Percentiles rank a stretch among this genome's conserved stretches.
phyloP scores from a whole-genome alignment of 2,113 vertebrate species.

The Leptobrachium ailaonicum region DNA sequence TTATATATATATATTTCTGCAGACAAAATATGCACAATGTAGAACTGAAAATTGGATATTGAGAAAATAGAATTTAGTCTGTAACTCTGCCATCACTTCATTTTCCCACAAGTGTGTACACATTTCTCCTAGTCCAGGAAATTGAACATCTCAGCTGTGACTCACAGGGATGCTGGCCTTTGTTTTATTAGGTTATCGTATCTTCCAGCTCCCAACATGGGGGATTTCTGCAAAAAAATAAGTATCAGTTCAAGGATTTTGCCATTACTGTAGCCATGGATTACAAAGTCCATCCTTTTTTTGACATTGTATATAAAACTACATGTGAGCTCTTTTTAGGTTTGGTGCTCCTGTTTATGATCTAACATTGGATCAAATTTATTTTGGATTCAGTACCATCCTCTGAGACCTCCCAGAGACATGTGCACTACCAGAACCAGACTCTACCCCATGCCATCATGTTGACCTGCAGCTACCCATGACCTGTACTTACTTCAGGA shows the following conservation, averaged over 20 bases:
- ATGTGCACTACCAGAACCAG: no score
- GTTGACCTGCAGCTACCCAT: no score
- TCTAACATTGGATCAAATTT: no score
- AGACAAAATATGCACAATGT: conserved; percentile 16
- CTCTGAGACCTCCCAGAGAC: no score
- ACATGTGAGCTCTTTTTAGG: no score
- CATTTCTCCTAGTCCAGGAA: background rate
- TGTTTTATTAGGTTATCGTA: background rate
- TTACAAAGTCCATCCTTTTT: no score
- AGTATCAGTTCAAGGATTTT: background rate
- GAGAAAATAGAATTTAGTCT: conserved; percentile 5
- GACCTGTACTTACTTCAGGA: no score
- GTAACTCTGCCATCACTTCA: background rate
- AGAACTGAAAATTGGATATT: conserved; percentile 12
- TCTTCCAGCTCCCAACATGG: background rate
- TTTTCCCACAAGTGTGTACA: background rate
- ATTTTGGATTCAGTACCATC: no score
- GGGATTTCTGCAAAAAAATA: background rate
- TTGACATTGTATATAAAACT: no score
- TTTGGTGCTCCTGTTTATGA: no score
- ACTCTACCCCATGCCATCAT: no score
- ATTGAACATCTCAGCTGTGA: background rate
- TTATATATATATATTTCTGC: conserved; percentile 16
- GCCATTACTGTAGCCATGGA: no score
- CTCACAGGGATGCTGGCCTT: background rate